Evolutionary conservation across 1,140 invertebrate species (phyloP).

Genomic region (Drosophila ambigua): DNA sequence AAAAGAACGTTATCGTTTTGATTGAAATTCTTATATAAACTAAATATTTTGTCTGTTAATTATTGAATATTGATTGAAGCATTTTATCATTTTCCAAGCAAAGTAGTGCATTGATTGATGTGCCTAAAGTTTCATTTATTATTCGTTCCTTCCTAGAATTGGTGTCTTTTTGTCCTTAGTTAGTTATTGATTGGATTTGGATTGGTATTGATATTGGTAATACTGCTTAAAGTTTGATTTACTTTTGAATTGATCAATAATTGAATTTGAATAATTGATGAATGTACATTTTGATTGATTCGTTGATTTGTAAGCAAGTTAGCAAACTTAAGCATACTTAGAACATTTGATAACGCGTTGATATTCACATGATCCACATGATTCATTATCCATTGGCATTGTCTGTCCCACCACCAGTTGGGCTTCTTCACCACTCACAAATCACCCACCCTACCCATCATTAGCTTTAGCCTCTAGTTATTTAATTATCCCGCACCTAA

Average conservation of each 20-base stretch:
- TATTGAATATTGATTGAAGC: slow-evolving; percentile 50
- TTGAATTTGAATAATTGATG: slow-evolving; percentile 28
- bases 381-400: too few relatives aligned
- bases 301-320: slow-evolving; percentile 50
- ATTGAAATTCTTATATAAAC: slow-evolving; percentile 25
- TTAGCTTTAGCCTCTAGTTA: slow-evolving; percentile 7
- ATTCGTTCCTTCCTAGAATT: slow-evolving; percentile 60
- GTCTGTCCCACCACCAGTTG: not conserved
- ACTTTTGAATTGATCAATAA: slow-evolving; percentile 13
- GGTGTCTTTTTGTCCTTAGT: slow-evolving; percentile 55
- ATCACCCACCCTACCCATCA: not conserved
- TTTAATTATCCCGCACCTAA: slow-evolving; percentile 47
- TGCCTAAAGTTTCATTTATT: slow-evolving; percentile 50
- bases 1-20: slow-evolving; percentile 34
- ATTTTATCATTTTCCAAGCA: slow-evolving; percentile 60
- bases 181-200: slow-evolving; percentile 1
- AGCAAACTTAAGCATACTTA: slow-evolving; percentile 52
- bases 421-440: slow-evolving; percentile 5
- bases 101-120: slow-evolving; percentile 74
- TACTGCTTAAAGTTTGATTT: slow-evolving; percentile 40
- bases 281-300: slow-evolving; percentile 49
- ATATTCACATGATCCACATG: not conserved
- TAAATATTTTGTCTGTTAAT: slow-evolving; percentile 51
- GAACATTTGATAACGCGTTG: slow-evolving; percentile 20
- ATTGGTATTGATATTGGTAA: slow-evolving; percentile 28